A percentile compares a stretch with the other conserved stretches of the same genome.
These are phyloP conservation scores for Megamerina dolium DNA, from an alignment of 2,888 invertebrate genomes.

Conservation along the genomic window DNA sequence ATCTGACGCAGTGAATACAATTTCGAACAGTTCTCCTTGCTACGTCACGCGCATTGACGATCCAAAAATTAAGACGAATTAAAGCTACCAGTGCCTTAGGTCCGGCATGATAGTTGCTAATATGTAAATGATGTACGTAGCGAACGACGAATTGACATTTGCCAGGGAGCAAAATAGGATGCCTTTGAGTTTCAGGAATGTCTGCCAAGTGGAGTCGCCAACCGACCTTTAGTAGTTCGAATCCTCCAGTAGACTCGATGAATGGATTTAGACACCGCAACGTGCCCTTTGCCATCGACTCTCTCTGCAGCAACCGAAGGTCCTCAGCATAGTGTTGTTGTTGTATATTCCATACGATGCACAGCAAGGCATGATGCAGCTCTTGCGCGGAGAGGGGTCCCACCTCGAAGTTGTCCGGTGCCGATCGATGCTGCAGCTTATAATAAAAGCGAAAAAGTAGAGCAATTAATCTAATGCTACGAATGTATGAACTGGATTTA, in stretches of 20 bases:
- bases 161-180: conserved; percentile 5
- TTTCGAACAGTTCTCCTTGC: no score
- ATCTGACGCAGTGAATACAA: no score
- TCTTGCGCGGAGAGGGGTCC: neutral
- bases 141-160: conserved; percentile 8
- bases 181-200: conserved; percentile 4
- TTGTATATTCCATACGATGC: conserved; percentile 4
- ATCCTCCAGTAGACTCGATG: conserved; percentile 8
- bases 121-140: conserved; percentile 11
- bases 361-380: neutral
- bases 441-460: conserved; percentile 6
- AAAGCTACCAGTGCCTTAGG: conserved; percentile 14
- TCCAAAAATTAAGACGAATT: conserved; percentile 14
- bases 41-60: conserved; percentile 14
- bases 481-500: conserved; percentile 1
- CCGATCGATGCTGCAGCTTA: neutral
- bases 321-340: conserved; percentile 4
- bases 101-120: conserved; percentile 15
- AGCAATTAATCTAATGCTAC: conserved; percentile 1
- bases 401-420: neutral
- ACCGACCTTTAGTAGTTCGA: conserved; percentile 16
- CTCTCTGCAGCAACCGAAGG: neutral
- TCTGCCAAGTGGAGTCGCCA: conserved; percentile 5
- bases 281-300: neutral
- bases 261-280: conserved; percentile 11